Evolutionary conservation across 2,797 vertebrate species (phyloP).

Genomic region (Hyperoplus immaculatus): DNA sequence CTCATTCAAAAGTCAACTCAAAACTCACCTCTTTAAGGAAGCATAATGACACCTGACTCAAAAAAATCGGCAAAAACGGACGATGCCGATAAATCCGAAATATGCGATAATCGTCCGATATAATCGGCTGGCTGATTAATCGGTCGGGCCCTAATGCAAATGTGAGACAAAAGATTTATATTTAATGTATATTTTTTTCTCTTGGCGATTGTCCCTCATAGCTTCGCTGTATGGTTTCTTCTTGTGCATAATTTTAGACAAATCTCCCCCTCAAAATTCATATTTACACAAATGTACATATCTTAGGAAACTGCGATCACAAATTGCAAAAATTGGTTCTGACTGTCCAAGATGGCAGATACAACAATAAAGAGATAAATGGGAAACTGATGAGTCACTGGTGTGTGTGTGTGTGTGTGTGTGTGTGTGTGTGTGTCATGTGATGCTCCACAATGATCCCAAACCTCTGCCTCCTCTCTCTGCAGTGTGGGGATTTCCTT

Average conservation of each 20-base stretch:
- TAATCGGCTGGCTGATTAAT: too few relatives aligned
- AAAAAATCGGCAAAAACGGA: too few relatives aligned
- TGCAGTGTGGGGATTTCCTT: slow-evolving; percentile 83
- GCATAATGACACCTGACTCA: too few relatives aligned
- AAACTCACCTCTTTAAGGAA: too few relatives aligned
- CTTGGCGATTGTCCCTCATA: not conserved
- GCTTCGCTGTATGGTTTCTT: too few relatives aligned
- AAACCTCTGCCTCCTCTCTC: slow-evolving; percentile 42
- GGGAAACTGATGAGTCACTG: slow-evolving; percentile 39
- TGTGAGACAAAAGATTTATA: too few relatives aligned
- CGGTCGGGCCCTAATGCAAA: too few relatives aligned
- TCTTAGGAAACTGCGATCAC: not conserved
- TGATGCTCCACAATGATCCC: not conserved
- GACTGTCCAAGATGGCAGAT: not conserved
- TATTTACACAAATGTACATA: too few relatives aligned
- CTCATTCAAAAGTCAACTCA: too few relatives aligned
- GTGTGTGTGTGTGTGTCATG: slow-evolving; percentile 9
- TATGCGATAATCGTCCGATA: too few relatives aligned
- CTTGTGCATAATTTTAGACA: not conserved
- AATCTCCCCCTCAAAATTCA: not conserved
- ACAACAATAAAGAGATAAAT: not conserved
- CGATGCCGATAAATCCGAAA: too few relatives aligned
- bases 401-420: slow-evolving; percentile 8
- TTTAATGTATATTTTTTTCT: not conserved
- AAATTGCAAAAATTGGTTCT: too few relatives aligned